Base-by-base conservation (phyloP, 2,113 vertebrate genomes). In the Ciconia maguari region DNA sequence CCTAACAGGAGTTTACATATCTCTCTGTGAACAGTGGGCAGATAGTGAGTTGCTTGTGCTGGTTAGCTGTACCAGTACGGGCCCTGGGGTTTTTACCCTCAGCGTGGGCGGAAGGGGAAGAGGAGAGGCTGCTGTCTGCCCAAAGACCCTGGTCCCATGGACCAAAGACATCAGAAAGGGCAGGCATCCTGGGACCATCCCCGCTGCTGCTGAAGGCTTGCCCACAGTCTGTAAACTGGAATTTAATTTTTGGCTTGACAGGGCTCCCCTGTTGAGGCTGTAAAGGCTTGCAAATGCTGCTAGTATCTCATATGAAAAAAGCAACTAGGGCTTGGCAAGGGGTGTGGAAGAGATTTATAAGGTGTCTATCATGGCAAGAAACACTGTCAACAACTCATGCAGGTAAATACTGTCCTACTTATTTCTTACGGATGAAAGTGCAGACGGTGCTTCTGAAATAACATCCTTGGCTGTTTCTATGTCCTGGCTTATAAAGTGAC, bases 401-500 rank as follows among this genome's bases (percentile, higher is more conserved):
- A 79, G 75, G 62, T 70, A 92, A 71, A 90, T 87, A 80, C 65
- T 83, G n/a, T 58, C 75, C 80, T 90, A 70, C 38, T 90, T 95
- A 94, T 58, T 93, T 77, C 83, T 89, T 91, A 58, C 4, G 2
- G 42, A 58, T 81, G 75, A 95, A 95, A 93, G 97, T 54, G 44
- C 18, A 25, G 54, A 61, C 19, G 1, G 71, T 83, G 74, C 64
- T 90, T 95, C 92, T 94, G 84, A 95, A 94, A 82, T 93, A 90
- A 75, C 77, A 94, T 65, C 42, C 68, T 84, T 83, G 77, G 58
- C 78, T 91, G 29, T 94, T 94, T 94, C 82, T 65, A 3, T 90
- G 74, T 96, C 62, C 66, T 64, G 68, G 83, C 55, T 94, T 93
- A 76, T 79, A 89, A 80, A 93, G 64, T 81, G 86, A 95, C 93